A percentile compares a stretch with the other conserved stretches of the same genome.
These are phyloP conservation scores for Choloepus didactylus DNA, from an alignment of 2,797 vertebrate species.

Conservation along the genomic window DNA sequence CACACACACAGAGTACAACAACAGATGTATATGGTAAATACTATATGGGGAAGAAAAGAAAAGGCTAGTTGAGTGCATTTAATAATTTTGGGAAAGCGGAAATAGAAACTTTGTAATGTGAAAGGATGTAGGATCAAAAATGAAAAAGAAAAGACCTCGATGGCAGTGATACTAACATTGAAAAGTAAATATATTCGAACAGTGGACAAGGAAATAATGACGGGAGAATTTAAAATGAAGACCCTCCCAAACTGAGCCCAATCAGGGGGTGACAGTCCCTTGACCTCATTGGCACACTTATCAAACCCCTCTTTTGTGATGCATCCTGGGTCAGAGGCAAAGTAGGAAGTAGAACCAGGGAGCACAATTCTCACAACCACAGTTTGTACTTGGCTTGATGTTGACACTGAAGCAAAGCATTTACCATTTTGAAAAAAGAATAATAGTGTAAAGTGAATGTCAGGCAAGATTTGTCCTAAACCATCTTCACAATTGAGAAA, in stretches of 20 bases:
- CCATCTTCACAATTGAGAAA: not conserved
- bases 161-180: not conserved
- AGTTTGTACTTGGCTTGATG: not conserved
- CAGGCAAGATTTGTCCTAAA: not conserved
- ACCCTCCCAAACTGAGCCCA: not conserved
- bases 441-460: not conserved
- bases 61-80: not conserved
- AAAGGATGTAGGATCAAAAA: slow-evolving; percentile 39
- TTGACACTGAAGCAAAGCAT: not conserved
- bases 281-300: not conserved
- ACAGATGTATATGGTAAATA: not conserved
- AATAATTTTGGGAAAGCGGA: slow-evolving; percentile 7
- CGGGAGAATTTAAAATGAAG: not conserved
- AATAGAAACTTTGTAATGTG: not conserved
- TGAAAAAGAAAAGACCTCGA: not conserved
- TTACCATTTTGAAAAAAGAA: not conserved
- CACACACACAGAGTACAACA: too few relatives aligned
- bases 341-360: not conserved
- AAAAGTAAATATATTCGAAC: not conserved
- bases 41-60: not conserved
- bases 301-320: not conserved
- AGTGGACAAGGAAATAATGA: not conserved
- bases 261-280: too few relatives aligned
- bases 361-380: not conserved
- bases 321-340: not conserved